phyloP scores from a whole-genome alignment of 2,797 vertebrate genomes.

The Gouania willdenowi region DNA sequence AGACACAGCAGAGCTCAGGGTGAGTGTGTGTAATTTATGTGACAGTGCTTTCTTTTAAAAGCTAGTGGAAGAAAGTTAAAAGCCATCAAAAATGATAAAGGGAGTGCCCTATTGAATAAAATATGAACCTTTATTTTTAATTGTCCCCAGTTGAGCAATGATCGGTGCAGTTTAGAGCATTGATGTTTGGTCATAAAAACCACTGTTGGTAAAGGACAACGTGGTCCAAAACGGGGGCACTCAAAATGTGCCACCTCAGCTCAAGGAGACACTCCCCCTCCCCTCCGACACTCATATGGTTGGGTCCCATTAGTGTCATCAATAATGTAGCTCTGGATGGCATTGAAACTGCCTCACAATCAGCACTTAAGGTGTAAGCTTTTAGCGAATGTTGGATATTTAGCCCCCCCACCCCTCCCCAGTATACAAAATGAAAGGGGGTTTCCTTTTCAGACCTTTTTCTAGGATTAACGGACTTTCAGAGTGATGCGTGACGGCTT shows the following conservation, averaged over 20 bases:
- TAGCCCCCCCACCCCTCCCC: too few relatives aligned
- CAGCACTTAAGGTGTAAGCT: conserved; percentile 53
- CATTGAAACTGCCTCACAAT: conserved; percentile 43
- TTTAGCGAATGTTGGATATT: too few relatives aligned
- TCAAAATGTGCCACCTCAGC: conserved; percentile 51
- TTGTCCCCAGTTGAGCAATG: conserved; percentile 17
- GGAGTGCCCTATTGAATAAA: conserved; percentile 33
- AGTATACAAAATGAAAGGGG: not conserved
- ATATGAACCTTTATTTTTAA: conserved; percentile 29
- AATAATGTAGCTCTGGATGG: conserved; percentile 63
- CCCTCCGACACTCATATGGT: conserved; percentile 21
- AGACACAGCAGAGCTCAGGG: not conserved
- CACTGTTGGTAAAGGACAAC: conserved; percentile 2
- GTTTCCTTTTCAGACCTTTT: not conserved
- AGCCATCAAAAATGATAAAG: conserved; percentile 9
- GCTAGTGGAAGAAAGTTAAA: conserved; percentile 16
- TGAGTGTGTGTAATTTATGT: conserved; percentile 8
- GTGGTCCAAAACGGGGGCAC: conserved; percentile 11
- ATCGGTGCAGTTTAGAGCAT: not conserved
- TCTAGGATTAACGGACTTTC: conserved; percentile 8
- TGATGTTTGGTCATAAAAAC: conserved; percentile 5
- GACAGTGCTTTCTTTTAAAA: conserved; percentile 8
- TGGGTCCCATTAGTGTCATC: conserved; percentile 60
- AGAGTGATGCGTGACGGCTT: conserved; percentile 15
- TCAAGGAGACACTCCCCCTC: conserved; percentile 12